Evolutionary conservation across 2,888 invertebrate species (phyloP).

Genomic region (Mesorhabditis spiculigera): DNA sequence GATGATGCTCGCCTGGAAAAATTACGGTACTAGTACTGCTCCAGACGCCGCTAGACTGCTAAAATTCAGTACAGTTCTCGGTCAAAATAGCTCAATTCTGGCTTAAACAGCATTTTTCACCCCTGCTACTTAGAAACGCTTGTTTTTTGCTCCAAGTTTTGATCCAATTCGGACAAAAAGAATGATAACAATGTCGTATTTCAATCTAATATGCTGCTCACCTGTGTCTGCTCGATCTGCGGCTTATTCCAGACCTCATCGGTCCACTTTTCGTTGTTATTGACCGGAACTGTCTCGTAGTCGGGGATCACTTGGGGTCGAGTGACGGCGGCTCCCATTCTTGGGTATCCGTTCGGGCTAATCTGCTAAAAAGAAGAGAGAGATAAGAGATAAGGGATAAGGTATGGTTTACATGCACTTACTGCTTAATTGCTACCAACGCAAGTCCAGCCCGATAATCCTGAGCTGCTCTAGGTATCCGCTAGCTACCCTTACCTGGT

Average conservation of each 20-base stretch:
- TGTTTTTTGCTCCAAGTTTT: neutral
- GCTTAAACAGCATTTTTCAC: slow-evolving; percentile 9
- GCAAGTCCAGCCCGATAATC: neutral
- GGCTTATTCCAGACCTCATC: neutral
- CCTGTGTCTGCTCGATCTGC: neutral
- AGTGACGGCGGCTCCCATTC: slow-evolving; percentile 3
- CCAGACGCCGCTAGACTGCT: neutral
- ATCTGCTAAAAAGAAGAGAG: neutral
- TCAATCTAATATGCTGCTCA: neutral
- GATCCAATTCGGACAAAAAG: neutral
- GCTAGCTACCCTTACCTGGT: neutral
- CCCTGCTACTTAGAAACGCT: slow-evolving; percentile 1
- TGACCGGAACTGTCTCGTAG: neutral
- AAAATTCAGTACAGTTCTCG: neutral
- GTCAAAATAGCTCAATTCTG: neutral
- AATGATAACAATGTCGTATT: neutral
- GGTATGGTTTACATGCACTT: no score
- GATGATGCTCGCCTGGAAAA: slow-evolving; percentile 33
- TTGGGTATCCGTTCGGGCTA: neutral
- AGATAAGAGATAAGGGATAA: neutral
- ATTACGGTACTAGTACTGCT: slow-evolving; percentile 1
- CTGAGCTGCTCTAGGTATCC: neutral
- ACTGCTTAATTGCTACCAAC: neutral
- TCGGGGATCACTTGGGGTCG: neutral
- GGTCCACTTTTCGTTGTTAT: neutral